Conservation (phyloP, 2,797 vertebrate species). For the Babyrousa celebensis region DNA sequence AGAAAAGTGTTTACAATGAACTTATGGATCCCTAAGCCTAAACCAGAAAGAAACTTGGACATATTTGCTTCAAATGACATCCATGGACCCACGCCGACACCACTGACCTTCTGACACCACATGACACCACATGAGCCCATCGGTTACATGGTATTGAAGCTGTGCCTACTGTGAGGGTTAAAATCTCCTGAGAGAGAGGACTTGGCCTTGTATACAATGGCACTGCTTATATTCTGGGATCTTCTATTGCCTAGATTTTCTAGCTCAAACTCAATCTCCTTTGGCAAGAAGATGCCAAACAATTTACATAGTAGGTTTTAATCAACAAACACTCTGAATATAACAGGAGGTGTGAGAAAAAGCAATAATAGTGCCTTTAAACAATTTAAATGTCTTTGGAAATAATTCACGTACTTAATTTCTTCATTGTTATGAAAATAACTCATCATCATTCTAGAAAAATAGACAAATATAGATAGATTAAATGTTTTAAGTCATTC, state of each 20-base stretch:
- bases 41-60: neutral
- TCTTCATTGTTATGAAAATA: neutral
- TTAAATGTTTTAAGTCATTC: neutral
- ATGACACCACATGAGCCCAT: neutral
- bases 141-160: neutral
- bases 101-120: neutral
- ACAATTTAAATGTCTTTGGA: slow-evolving; percentile 8
- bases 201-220: neutral
- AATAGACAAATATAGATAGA: neutral
- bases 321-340: neutral
- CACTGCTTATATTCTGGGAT: neutral
- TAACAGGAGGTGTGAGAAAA: neutral
- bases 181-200: neutral
- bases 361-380: slow-evolving; percentile 28
- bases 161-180: neutral
- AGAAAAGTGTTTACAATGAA: neutral
- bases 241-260: neutral
- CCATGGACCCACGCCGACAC: neutral
- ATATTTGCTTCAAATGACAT: neutral
- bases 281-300: neutral
- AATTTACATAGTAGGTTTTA: neutral
- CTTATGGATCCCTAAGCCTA: neutral
- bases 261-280: neutral
- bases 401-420: neutral
- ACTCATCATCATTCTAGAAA: neutral